A percentile compares a stretch with the other conserved stretches of the same genome.
phyloP scores from a whole-genome alignment of 2,113 vertebrate genomes.

The Phyllostomus hastatus region DNA sequence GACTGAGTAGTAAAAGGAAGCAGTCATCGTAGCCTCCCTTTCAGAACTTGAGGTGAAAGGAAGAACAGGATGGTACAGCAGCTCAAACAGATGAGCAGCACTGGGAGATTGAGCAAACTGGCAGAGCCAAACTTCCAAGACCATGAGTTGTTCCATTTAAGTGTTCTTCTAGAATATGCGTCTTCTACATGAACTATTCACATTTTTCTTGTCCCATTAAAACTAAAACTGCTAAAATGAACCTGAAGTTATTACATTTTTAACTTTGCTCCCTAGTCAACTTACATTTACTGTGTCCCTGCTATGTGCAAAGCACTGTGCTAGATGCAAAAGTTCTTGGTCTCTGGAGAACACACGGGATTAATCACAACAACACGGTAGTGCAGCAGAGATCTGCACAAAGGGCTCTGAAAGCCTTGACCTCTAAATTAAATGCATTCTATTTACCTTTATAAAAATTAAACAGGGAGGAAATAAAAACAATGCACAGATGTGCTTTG shows the following conservation, averaged over 20 bases:
- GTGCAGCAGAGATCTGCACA: background rate
- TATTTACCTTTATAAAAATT: background rate
- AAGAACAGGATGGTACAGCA: background rate
- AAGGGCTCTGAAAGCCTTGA: background rate
- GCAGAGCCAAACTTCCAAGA: background rate
- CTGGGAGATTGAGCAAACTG: background rate
- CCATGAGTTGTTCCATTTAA: background rate
- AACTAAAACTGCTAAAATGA: slow-evolving; percentile 9
- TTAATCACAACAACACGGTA: background rate
- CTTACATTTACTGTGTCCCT: background rate
- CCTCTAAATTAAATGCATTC: background rate
- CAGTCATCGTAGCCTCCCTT: background rate
- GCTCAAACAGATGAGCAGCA: background rate
- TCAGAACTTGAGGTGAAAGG: background rate
- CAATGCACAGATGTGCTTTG: background rate
- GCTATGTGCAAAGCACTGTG: background rate
- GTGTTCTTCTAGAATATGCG: background rate
- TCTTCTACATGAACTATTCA: background rate
- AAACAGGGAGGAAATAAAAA: background rate
- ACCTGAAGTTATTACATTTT: background rate
- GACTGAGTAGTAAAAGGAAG: background rate
- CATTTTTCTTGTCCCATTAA: background rate
- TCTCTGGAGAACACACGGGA: background rate
- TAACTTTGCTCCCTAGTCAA: background rate
- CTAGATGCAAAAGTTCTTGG: background rate